Conservation (phyloP, 2,113 vertebrate species). For the Diglossa brunneiventris region DNA sequence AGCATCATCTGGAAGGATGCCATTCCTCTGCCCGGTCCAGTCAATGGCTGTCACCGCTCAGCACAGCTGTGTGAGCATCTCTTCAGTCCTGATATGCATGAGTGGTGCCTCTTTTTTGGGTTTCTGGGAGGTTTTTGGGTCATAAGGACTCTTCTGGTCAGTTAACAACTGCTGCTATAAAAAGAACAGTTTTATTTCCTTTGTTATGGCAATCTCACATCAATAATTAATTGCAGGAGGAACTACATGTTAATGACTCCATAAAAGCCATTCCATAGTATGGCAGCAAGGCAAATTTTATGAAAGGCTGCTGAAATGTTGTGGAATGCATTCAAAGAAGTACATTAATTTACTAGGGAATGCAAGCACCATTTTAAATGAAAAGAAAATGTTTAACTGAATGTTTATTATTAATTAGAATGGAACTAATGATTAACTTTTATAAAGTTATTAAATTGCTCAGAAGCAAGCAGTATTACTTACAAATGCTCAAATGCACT, state of each 20-base stretch:
- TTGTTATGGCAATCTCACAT: not conserved
- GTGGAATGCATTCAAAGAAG: not conserved
- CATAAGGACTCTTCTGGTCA: not conserved
- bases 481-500: not conserved
- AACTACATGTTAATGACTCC: not conserved
- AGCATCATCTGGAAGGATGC: not conserved
- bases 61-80: not conserved
- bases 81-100: not conserved
- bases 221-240: not conserved
- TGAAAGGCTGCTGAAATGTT: not conserved
- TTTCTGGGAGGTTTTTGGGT: not conserved
- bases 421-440: slow-evolving; percentile 35
- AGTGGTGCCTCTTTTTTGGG: not conserved
- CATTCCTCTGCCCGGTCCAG: not conserved
- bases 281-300: not conserved
- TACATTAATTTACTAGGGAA: not conserved
- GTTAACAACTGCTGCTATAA: not conserved
- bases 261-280: not conserved
- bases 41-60: not conserved
- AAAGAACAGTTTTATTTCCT: not conserved
- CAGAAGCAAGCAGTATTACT: not conserved
- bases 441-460: not conserved
- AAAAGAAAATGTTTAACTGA: not conserved
- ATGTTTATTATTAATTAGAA: slow-evolving; percentile 40
- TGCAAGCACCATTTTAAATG: not conserved